A percentile compares a stretch with the other conserved stretches of the same genome.
Evolutionary conservation across 2,113 vertebrate species (phyloP).

Genomic region (Festucalex cinctus): DNA sequence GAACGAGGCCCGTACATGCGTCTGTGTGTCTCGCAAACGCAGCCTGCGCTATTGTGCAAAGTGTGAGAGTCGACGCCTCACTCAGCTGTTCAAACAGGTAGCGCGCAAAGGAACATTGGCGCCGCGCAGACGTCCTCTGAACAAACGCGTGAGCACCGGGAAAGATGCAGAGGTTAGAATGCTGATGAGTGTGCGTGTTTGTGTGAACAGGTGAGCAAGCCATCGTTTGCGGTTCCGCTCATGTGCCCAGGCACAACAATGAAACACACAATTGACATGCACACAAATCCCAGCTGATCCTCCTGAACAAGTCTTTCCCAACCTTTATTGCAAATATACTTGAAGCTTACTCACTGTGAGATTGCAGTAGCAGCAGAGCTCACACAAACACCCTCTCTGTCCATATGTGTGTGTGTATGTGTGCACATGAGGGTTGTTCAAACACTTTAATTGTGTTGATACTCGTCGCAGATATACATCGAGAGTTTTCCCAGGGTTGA

Average conservation of each 20-base stretch:
- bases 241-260: constrained; percentile 33
- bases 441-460: constrained; percentile 55
- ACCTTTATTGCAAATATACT: constrained; percentile 16
- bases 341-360: constrained; percentile 16
- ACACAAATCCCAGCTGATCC: constrained; percentile 50
- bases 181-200: constrained; percentile 44
- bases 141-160: constrained; percentile 65
- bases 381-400: constrained; percentile 28
- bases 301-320: constrained; percentile 1
- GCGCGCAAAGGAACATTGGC: constrained; percentile 47
- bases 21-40: constrained; percentile 33
- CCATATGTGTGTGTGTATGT: background rate
- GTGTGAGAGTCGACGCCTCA: constrained; percentile 59
- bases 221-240: constrained; percentile 33
- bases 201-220: constrained; percentile 73
- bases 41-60: constrained; percentile 56
- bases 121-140: constrained; percentile 64
- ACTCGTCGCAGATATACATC: constrained; percentile 30
- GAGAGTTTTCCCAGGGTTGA: constrained; percentile 38
- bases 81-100: constrained; percentile 78
- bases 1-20: constrained; percentile 21
- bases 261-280: constrained; percentile 44
- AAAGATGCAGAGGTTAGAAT: constrained; percentile 37
- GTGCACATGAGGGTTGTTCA: constrained; percentile 44
- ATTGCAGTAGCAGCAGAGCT: constrained; percentile 16